Conservation (phyloP, 1,140 invertebrate species). For the Zaprionus davidi region DNA sequence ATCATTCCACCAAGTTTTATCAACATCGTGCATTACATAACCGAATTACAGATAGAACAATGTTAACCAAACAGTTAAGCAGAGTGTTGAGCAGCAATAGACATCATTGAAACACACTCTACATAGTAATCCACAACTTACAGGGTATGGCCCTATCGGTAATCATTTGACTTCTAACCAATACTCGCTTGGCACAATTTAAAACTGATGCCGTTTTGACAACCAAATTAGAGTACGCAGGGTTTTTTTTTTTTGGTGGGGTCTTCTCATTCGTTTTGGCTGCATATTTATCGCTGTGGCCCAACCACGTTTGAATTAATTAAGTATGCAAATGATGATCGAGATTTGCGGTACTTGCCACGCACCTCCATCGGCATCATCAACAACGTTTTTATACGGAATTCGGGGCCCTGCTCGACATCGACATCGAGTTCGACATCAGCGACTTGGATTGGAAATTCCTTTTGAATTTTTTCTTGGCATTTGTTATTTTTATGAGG, state of each 20-base stretch:
- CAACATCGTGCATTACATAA: background rate
- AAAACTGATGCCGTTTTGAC: slow-evolving; percentile 74
- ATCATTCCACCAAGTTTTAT: background rate
- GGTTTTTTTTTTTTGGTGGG: slow-evolving; percentile 22
- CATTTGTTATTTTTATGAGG: slow-evolving; percentile 73
- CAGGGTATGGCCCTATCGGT: slow-evolving; percentile 12
- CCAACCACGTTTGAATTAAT: slow-evolving; percentile 61
- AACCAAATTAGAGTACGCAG: slow-evolving; percentile 77
- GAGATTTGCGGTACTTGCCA: slow-evolving; percentile 77
- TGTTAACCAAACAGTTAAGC: background rate
- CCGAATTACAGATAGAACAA: background rate
- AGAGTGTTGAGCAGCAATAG: too few species aligned
- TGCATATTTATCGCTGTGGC: slow-evolving; percentile 64
- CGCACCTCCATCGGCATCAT: slow-evolving; percentile 55
- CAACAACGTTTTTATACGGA: slow-evolving; percentile 50
- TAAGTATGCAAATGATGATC: slow-evolving; percentile 72
- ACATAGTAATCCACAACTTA: background rate
- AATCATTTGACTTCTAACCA: background rate
- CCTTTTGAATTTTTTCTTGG: slow-evolving; percentile 40
- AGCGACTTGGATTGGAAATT: slow-evolving; percentile 55
- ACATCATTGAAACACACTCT: background rate
- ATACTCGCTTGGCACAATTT: slow-evolving; percentile 37
- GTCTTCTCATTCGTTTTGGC: slow-evolving; percentile 35
- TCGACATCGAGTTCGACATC: slow-evolving; percentile 12
- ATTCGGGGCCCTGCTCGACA: slow-evolving; percentile 61